Base-by-base conservation (phyloP, 2,113 vertebrate genomes). In the Neoarius graeffei region DNA sequence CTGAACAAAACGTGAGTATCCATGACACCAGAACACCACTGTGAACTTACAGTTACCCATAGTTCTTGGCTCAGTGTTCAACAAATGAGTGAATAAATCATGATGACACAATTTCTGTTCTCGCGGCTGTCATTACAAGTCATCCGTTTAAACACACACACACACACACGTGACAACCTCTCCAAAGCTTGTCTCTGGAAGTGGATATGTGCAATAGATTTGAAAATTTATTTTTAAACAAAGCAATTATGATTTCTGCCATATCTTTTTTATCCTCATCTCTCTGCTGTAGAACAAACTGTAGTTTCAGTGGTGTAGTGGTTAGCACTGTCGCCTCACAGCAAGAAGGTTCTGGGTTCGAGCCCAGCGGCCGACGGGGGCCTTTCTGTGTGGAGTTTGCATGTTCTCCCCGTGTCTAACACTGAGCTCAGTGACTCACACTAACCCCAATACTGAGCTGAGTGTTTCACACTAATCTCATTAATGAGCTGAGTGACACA, bases 1-100 rank as follows among this genome's bases (percentile, higher is more conserved):
- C 52, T 27, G 14, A 80, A 52, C 74, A 19, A 74, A 74, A 23
- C 3, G 23, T 9, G 1, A n/a, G 74, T 23, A 10, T 77, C 48
- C 11, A 5, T 77, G 74, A 81, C 56, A 57, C 54, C 56, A 11
- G 54, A 27, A 59, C 9, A 6, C 79, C 4, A 17, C 27, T 35
- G 27, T 81, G 27, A 81, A 81, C 79, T 59, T 42, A 42, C 27
- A 0, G 27, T 35, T 81, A 81, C 79, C 56, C 79, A 81, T 8
- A 81, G 20, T 81, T 19, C 79, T 20, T 81, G 79, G 27, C 79
- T 81, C 56, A 59, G 56, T 59, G 79, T 56, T 35, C 27, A 7
- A 0, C 17, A 81, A 81, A 81, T 81, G 54, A 81, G 27, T 59
- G 56, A 19, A 81, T 81, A 81, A 81, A 81, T 81, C 79, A 81